Evolutionary conservation across 2,797 vertebrate genomes (phyloP), one percentile per base, ranked within the genome.

Genomic region (Adrianichthys oophorus): DNA sequence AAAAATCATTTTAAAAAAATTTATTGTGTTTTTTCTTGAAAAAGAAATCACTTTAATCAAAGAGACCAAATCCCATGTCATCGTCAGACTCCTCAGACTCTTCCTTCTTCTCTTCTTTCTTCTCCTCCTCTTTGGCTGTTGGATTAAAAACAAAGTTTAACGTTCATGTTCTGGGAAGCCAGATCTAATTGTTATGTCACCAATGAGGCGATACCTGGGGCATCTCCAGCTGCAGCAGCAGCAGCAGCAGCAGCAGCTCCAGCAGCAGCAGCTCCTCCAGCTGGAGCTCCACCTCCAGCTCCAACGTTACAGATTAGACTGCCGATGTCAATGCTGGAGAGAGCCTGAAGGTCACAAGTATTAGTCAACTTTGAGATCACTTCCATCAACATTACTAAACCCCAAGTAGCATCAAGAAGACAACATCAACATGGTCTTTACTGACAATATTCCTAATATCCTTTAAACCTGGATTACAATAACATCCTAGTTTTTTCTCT

Each of bases 41-140:
- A 92, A 88, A 89, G 58, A 72, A 78, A 2, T 40, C 1, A 5
- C 15, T 89, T 93, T 95, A 98, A 88, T 98, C 97, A 74, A 99
- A 99, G 80, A 99, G 96, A 92, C 96, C 96, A 71, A 99, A 98
- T 83, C 96, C 98, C 96, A 99, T 98, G 87, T 99, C 97, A 13
- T 99, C 96, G 15, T 99, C 97, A 0, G 96, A 98, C 70, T 96
- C 97, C 79, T 98, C 96, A 0, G 96, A 97, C 78, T 98, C 95
- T 58, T 98, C 97, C 62, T 98, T 96, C 93, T 98, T 98, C 78
- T 98, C 95, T 56, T 98, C 96, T 70, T 98, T 95, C 88, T 98
- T 99, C 93, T 97, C 95, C 75, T 99, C 96, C 70, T 93, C 94
- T 79, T 97, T 97, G 60, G 93, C 98, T 97, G 81, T 10, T 85